Conservation (phyloP, 2,113 vertebrate genomes). For the Aptenodytes patagonicus region DNA sequence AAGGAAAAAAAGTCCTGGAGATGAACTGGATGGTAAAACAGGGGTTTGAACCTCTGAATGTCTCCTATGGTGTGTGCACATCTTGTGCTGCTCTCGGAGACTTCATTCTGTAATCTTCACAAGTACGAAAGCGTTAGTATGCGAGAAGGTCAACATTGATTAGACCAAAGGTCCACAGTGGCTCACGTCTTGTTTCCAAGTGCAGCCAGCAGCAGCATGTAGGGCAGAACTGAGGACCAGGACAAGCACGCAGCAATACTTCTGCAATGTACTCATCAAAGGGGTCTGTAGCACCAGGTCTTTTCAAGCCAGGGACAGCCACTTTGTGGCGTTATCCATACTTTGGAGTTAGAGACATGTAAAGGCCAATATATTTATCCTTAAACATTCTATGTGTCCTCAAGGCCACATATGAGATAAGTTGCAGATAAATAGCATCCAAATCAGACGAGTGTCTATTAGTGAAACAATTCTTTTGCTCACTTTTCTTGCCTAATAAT, state of each 20-base stretch:
- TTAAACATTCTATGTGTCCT: background rate
- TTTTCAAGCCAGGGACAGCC: background rate
- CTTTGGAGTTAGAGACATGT: no score
- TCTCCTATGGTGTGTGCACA: no score
- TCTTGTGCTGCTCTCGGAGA: background rate
- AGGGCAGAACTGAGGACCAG: background rate
- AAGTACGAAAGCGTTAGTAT: background rate
- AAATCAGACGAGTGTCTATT: background rate
- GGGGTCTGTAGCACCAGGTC: background rate
- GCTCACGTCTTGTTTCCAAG: background rate
- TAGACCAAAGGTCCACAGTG: background rate
- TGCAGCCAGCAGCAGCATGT: background rate
- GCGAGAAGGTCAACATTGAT: background rate
- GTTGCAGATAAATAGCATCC: background rate
- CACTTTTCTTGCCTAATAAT: background rate
- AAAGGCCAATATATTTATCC: background rate
- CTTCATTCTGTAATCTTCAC: background rate
- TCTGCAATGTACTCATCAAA: background rate
- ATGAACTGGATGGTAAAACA: background rate
- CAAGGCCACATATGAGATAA: background rate
- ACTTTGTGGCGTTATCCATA: background rate
- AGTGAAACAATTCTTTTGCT: background rate
- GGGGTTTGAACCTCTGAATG: background rate
- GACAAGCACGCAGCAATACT: rapidly evolving
- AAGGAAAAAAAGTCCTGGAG: background rate